Base-by-base conservation (phyloP, 2,797 vertebrate genomes). In the Mus caroli region DNA sequence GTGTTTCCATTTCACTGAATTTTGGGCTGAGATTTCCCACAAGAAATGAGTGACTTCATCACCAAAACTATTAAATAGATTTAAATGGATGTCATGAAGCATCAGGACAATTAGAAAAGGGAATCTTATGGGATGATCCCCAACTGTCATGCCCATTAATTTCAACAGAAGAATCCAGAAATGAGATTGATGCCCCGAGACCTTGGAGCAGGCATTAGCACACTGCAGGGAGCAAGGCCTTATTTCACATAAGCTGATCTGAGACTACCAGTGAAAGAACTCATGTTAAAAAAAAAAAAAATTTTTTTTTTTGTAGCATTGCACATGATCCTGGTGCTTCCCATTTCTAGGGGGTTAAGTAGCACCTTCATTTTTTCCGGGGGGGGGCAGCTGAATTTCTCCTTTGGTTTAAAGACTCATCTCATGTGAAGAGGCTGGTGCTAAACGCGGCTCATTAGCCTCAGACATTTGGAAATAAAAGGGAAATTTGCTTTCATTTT, bases 51-150 rank as follows among this genome's bases (percentile, higher is more conserved):
- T 17, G 62, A 54, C 82, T 94, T 92, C 82, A 94, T 95, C 22
- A 90, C 64, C 92, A 67, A 97, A 93, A 97, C 62, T 26, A 88
- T 13, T n/a, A 93, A 87, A 28, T 67, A 54, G 26, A 80, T 40
- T 86, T 88, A 37, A 34, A 84, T 58, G 40, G 83, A 20, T 60
- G 43, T 52, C 92, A 85, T 11, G 50, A 93, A 82, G 50, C 17
- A 79, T 82, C 34, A 52, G 37, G 67, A 54, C 86, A 86, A 88
- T 52, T 58, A 60, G 94, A 86, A 88, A 93, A 14, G 17, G 4
- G 19, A 46, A 54, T 79, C 80, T 94, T 46, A 26, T 19, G 6
- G 56, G 80, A 84, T 67, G 64, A 78, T 77, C 24, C 24, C 22
- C 11, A n/a, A 26, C 20, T 89, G 84, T 37, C 54, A n/a, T 46